Base-by-base conservation (phyloP, 1,140 invertebrate genomes). In the Euura saliciscinereae region DNA sequence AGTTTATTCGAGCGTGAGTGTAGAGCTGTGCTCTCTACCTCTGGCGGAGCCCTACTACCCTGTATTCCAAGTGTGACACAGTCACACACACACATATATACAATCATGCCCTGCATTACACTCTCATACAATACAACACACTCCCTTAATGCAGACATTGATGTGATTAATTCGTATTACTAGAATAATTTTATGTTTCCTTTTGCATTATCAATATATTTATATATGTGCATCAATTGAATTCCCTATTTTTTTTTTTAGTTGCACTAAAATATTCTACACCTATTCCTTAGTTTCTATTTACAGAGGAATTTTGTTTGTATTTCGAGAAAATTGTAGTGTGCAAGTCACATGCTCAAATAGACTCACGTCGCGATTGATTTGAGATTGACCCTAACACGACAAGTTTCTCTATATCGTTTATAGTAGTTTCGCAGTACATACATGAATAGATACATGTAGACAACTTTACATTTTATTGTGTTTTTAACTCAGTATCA, bases 181-280 rank as follows among this genome's bases (percentile, higher is more conserved):
- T 2, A 51, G 46, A 51, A 51, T 51, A 51, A 51, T 51, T 7
- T 51, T 51, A n/a, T 51, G 2, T 51, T n/a, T n/a, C n/a, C 2
- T 51, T 51, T 7, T 8, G 2, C n/a, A 51, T 7, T 51, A 51
- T 28, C 1, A 28, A 28, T 28, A 28, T 28, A 28, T 28, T 28
- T 28, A 51, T 51, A 51, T 51, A n/a, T 51, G 7, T 8, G 7
- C 46, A 51, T 51, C 7, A 7, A 51, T 51, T 51, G 11, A 8
- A 51, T 51, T 51, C 7, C n/a, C 7, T 11, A 51, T 51, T 8
- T n/a, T n/a, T n/a, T n/a, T n/a, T n/a, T 8, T 51, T 8, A 2
- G 11, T 51, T 51, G 46, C 46, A 51, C n/a, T n/a, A 51, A 51
- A 51, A 51, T 51, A 51, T 51, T 51, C n/a, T 51, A 51, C n/a